Evolutionary conservation across 2,888 invertebrate genomes (phyloP).

Genomic region (Iselma pallidipennis): DNA sequence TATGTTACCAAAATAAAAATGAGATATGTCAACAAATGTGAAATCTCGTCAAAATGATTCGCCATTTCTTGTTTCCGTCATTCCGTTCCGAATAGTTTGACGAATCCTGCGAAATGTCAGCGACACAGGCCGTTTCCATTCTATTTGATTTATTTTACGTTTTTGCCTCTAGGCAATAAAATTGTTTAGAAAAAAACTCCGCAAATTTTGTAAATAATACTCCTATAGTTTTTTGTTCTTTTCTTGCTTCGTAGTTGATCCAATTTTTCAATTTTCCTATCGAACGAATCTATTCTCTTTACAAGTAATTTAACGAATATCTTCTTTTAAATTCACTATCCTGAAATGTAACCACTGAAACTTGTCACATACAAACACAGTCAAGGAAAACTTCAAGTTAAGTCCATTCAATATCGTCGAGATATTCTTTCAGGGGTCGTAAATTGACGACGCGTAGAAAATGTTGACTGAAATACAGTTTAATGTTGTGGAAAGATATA

Average conservation of each 20-base stretch:
- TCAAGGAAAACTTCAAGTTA: not conserved
- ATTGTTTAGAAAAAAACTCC: not conserved
- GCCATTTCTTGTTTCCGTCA: slow-evolving; percentile 12
- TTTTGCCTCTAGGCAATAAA: not conserved
- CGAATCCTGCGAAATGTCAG: not conserved
- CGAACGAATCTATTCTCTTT: too few relatives aligned
- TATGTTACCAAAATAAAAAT: slow-evolving; percentile 10
- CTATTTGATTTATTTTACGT: not conserved
- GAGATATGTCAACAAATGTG: slow-evolving; percentile 11
- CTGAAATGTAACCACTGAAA: not conserved
- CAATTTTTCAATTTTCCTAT: not conserved
- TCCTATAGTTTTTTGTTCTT: too few relatives aligned
- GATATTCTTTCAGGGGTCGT: slow-evolving; percentile 17
- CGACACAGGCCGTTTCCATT: not conserved
- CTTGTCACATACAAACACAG: not conserved
- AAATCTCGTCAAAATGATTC: slow-evolving; percentile 6
- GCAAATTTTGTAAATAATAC: not conserved
- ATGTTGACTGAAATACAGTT: slow-evolving; percentile 28
- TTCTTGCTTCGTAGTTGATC: not conserved
- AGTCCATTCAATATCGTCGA: not conserved
- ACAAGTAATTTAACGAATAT: too few relatives aligned
- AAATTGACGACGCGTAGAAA: slow-evolving; percentile 23
- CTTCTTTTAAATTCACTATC: too few relatives aligned
- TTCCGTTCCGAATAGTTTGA: slow-evolving; percentile 2
- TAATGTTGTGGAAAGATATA: slow-evolving; percentile 29